A percentile compares a stretch with the other conserved stretches of the same genome.
phyloP scores from a whole-genome alignment of 2,113 vertebrate species.

The Chrysemys picta region DNA sequence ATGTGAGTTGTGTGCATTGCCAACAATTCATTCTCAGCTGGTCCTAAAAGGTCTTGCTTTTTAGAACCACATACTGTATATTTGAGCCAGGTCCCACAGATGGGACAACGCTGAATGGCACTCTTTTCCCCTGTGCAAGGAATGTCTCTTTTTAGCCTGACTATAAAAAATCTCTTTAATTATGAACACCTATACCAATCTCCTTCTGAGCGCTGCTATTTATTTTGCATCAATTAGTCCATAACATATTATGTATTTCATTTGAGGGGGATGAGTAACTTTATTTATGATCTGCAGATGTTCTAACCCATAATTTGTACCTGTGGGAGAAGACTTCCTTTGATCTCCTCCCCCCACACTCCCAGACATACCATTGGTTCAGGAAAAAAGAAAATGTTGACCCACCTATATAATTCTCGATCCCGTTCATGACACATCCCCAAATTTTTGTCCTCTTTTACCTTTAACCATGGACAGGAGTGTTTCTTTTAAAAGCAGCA shows the following conservation, averaged over 20 bases:
- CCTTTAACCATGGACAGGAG: background rate
- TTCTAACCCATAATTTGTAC: background rate
- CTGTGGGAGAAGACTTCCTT: slow-evolving; percentile 19
- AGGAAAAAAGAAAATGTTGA: background rate
- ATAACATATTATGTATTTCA: slow-evolving; percentile 14
- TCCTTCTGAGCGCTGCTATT: background rate
- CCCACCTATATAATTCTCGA: background rate
- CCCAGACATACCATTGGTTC: slow-evolving; percentile 4
- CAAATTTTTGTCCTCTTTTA: background rate
- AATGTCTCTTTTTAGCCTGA: slow-evolving; percentile 20
- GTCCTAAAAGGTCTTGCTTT: background rate
- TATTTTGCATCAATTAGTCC: slow-evolving; percentile 13
- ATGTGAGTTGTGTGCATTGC: background rate
- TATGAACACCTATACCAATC: background rate
- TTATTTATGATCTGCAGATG: slow-evolving; percentile 40
- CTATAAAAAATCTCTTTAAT: background rate
- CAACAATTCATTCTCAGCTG: background rate
- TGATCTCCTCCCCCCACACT: background rate
- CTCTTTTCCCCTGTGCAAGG: background rate
- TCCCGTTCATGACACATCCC: background rate
- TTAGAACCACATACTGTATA: background rate
- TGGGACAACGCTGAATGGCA: background rate
- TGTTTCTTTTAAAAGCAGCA: background rate
- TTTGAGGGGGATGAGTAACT: slow-evolving; percentile 21
- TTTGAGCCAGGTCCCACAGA: background rate